Evolutionary conservation across 1,140 invertebrate species (phyloP).

Genomic region (Gryllus bimaculatus): DNA sequence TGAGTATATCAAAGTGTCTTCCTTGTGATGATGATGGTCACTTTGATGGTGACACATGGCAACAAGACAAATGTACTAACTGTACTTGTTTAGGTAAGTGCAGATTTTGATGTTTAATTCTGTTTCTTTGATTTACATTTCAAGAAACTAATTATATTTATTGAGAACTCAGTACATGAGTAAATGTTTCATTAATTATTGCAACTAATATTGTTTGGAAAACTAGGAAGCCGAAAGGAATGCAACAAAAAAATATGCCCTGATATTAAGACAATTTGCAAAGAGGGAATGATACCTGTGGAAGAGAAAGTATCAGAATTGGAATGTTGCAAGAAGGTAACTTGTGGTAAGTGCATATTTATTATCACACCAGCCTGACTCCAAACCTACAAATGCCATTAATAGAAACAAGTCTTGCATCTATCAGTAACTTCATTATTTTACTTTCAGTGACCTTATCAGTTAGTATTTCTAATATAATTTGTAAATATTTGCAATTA

Average conservation of each 20-base stretch:
- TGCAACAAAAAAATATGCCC: conserved; percentile 52
- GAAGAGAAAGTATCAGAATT: conserved; percentile 40
- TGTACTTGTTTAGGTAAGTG: conserved; percentile 48
- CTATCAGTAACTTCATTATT: too few relatives aligned
- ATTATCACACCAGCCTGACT: too few relatives aligned
- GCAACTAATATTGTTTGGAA: too few relatives aligned
- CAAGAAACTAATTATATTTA: not conserved
- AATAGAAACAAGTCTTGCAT: too few relatives aligned
- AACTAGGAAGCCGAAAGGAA: conserved; percentile 27
- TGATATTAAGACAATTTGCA: conserved; percentile 46
- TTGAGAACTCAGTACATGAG: too few relatives aligned
- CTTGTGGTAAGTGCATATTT: conserved; percentile 45
- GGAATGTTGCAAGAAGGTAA: conserved; percentile 58
- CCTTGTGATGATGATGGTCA: conserved; percentile 58
- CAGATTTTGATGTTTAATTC: not conserved
- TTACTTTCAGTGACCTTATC: too few relatives aligned
- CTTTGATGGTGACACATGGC: conserved; percentile 49
- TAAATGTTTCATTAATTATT: too few relatives aligned
- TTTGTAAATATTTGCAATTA: too few relatives aligned
- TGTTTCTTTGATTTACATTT: not conserved
- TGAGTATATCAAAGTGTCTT: conserved; percentile 46
- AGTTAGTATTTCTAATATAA: too few relatives aligned
- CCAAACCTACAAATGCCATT: too few relatives aligned
- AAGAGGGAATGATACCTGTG: conserved; percentile 37
- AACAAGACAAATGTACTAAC: conserved; percentile 58